Percentiles rank a stretch among this genome's conserved stretches.
These are phyloP conservation scores for Caenorhabditis briggsae DNA, from an alignment of 1,140 invertebrate genomes.

Conservation along the genomic window DNA sequence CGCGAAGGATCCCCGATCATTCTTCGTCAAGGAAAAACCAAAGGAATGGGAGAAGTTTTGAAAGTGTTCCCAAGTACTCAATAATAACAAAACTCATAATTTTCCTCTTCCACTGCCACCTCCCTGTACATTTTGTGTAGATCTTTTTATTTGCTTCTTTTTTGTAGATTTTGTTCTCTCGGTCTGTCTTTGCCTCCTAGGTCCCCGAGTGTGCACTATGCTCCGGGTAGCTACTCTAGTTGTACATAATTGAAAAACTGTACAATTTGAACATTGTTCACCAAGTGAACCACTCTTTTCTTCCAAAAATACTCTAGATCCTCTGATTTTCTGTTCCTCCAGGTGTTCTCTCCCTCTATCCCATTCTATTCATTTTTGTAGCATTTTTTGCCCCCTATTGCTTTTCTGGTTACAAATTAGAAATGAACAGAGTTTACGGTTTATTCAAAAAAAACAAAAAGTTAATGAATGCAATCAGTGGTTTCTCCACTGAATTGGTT, in stretches of 20 bases:
- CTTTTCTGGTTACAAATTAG: slow-evolving; percentile 12
- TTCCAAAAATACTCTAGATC: slow-evolving; percentile 40
- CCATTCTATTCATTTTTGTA: slow-evolving; percentile 15
- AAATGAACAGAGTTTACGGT: slow-evolving; percentile 5
- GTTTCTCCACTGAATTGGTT: slow-evolving; percentile 73
- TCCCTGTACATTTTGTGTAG: slow-evolving; percentile 47
- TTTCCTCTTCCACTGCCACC: slow-evolving; percentile 2
- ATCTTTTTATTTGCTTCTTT: background rate
- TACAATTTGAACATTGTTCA: slow-evolving; percentile 49
- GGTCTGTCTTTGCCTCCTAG: slow-evolving; percentile 4
- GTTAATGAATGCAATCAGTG: slow-evolving; percentile 72
- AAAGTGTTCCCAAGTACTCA: slow-evolving; percentile 46
- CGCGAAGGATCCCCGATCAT: slow-evolving; percentile 87
- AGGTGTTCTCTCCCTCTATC: slow-evolving; percentile 4
- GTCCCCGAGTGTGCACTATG: background rate
- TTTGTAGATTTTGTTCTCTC: background rate
- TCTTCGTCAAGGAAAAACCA: slow-evolving; percentile 89
- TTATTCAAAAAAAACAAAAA: background rate
- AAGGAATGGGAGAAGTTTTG: slow-evolving; percentile 89
- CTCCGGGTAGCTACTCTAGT: slow-evolving; percentile 27
- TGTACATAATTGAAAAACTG: slow-evolving; percentile 28
- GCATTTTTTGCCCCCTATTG: background rate
- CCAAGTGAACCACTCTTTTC: slow-evolving; percentile 1
- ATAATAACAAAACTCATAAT: background rate
- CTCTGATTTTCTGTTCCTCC: slow-evolving; percentile 31